Percentiles rank a stretch among this genome's conserved stretches.
Evolutionary conservation across 2,888 invertebrate genomes (phyloP).

Genomic region (Sarcophaga rosellei): DNA sequence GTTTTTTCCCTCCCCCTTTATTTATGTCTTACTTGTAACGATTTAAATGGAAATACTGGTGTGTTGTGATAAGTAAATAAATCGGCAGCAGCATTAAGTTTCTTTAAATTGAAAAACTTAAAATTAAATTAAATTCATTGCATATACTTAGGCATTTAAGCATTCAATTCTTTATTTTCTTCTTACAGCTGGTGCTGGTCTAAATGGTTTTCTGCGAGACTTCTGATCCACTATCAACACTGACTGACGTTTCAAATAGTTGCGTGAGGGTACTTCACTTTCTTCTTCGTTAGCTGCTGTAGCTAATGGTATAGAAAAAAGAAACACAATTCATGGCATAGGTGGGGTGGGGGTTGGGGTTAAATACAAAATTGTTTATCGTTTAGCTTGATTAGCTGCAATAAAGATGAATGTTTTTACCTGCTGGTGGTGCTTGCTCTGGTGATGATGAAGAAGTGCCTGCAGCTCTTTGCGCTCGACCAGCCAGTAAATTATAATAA

Average conservation of each 20-base stretch:
- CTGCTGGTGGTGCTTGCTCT: slow-evolving; percentile 79
- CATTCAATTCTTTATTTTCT: slow-evolving; percentile 60
- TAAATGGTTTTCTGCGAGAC: slow-evolving; percentile 88
- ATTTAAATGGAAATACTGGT: background rate
- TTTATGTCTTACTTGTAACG: background rate
- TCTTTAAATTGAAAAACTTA: background rate
- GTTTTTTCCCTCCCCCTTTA: background rate
- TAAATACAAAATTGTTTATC: slow-evolving; percentile 12
- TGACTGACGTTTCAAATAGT: slow-evolving; percentile 90
- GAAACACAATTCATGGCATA: background rate
- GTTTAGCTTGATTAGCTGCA: slow-evolving; percentile 25
- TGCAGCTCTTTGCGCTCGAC: slow-evolving; percentile 78
- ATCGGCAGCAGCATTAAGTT: slow-evolving; percentile 5
- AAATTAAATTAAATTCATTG: slow-evolving; percentile 5
- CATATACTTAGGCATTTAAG: slow-evolving; percentile 40
- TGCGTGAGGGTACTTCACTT: slow-evolving; percentile 91
- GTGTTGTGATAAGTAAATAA: too few relatives aligned
- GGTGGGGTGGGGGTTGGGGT: too few relatives aligned
- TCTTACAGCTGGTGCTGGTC: slow-evolving; percentile 77
- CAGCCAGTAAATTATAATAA: slow-evolving; percentile 80
- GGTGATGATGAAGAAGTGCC: slow-evolving; percentile 80
- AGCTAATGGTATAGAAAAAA: slow-evolving; percentile 43
- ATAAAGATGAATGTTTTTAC: slow-evolving; percentile 69
- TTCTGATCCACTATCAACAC: slow-evolving; percentile 92
- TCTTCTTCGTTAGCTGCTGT: slow-evolving; percentile 88